These are phyloP conservation scores for Troides oblongomaculatus DNA, from an alignment of 2,888 invertebrate genomes.

Conservation along the genomic window DNA sequence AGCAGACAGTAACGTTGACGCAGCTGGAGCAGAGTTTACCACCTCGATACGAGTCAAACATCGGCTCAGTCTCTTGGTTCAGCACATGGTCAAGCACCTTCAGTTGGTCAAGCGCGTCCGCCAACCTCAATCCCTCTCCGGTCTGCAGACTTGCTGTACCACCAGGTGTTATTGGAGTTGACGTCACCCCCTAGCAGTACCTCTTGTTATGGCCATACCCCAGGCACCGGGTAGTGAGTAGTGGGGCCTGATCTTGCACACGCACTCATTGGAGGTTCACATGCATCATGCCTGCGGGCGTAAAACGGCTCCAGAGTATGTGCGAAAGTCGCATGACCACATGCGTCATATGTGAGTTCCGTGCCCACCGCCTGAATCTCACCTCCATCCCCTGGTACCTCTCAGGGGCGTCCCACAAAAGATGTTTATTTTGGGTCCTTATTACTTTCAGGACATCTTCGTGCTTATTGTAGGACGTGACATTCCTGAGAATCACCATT, in stretches of 20 bases:
- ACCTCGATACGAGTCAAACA: neutral
- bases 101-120: slow-evolving; percentile 14
- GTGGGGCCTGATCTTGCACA: neutral
- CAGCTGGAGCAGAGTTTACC: too few relatives aligned
- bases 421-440: neutral
- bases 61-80: slow-evolving; percentile 4
- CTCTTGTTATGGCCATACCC: too few relatives aligned
- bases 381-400: neutral
- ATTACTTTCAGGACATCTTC: too few relatives aligned
- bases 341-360: neutral
- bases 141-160: slow-evolving; percentile 10
- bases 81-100: neutral
- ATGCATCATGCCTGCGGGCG: neutral
- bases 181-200: slow-evolving; percentile 26
- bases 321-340: neutral
- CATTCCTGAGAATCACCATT: too few relatives aligned
- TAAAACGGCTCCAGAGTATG: neutral
- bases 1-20: neutral
- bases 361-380: neutral
- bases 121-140: slow-evolving; percentile 4
- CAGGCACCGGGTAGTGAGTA: neutral
- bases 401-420: neutral
- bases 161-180: slow-evolving; percentile 26
- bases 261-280: neutral
- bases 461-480: too few relatives aligned